These are phyloP conservation scores for Lepidurus apus DNA, from an alignment of 1,140 invertebrate species.

Conservation along the genomic window DNA sequence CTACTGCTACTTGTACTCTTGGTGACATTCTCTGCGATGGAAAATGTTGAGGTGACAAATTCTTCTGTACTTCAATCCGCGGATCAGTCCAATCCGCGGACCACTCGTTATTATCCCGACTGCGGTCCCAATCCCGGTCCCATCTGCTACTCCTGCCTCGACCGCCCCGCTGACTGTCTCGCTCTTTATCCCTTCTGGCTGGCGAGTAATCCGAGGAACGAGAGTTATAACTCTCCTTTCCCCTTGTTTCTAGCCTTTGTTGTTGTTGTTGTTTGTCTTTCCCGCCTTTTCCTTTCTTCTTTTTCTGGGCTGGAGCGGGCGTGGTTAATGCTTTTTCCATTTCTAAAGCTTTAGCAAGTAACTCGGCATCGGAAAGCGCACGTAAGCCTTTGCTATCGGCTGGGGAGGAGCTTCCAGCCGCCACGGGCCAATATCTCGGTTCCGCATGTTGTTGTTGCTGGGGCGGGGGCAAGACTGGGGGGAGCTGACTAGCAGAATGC, in stretches of 20 bases:
- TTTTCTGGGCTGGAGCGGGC: not conserved
- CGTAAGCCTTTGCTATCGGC: not conserved
- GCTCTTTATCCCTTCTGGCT: not conserved
- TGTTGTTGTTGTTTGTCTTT: slow-evolving; percentile 17
- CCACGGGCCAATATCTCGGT: not conserved
- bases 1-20: not conserved
- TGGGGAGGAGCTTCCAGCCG: not conserved
- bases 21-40: not conserved
- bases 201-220: not conserved
- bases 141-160: not conserved
- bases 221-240: not conserved
- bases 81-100: not conserved
- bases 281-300: slow-evolving; percentile 13
- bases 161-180: not conserved
- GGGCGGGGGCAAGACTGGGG: no score
- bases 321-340: slow-evolving; percentile 25
- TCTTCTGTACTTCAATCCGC: not conserved
- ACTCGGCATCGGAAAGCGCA: slow-evolving; percentile 25
- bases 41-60: not conserved
- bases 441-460: not conserved
- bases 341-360: slow-evolving; percentile 33
- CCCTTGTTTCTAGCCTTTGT: not conserved
- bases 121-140: not conserved
- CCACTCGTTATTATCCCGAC: not conserved
- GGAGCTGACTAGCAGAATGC: not conserved